A percentile compares a stretch with the other conserved stretches of the same genome.
phyloP scores from a whole-genome alignment of 1,140 invertebrate species.

The Apis mellifera region Amel_HAv3.1 CM009941.2:13936001-13936500 shows the following conservation, averaged over 20 bases:
- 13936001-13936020: slow-evolving; percentile 89
- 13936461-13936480: no score
- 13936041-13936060: slow-evolving; percentile 87
- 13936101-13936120: slow-evolving; percentile 97
- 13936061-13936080: slow-evolving; percentile 94
- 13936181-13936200: no score
- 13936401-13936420: no score
- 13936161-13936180: no score
- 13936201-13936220: slow-evolving; percentile 71
- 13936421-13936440: no score
- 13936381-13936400: no score
- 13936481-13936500: no score
- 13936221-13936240: slow-evolving; percentile 97
- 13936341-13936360: slow-evolving; percentile 94
- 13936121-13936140: slow-evolving; percentile 94
- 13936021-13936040: slow-evolving; percentile 90
- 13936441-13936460: no score
- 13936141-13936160: slow-evolving; percentile 84
- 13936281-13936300: slow-evolving; percentile 91
- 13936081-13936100: slow-evolving; percentile 91
- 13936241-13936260: slow-evolving; percentile 96
- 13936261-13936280: slow-evolving; percentile 96
- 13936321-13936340: slow-evolving; percentile 88
- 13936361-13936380: no score
- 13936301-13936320: slow-evolving; percentile 93